A percentile compares a stretch with the other conserved stretches of the same genome.
Evolutionary conservation across 1,140 invertebrate species (phyloP).

Genomic region (Lepidostoma basale): DNA sequence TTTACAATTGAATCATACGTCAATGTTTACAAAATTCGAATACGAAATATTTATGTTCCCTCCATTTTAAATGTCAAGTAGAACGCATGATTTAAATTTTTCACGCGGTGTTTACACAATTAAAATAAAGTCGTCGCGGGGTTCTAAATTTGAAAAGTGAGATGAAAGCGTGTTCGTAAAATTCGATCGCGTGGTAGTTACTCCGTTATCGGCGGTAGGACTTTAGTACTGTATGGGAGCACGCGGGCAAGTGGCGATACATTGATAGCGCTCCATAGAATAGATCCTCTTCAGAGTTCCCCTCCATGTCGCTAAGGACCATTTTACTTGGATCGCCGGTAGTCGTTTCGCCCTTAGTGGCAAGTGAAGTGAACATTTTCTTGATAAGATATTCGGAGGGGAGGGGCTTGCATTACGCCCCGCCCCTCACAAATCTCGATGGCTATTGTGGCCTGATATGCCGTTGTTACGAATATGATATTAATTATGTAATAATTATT

Average conservation of each 20-base stretch:
- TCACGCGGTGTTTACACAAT: too few species aligned
- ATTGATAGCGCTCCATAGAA: constrained; percentile 25
- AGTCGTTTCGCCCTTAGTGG: constrained; percentile 9
- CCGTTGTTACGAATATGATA: background rate
- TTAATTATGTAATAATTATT: too few species aligned
- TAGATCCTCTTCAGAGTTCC: constrained; percentile 11
- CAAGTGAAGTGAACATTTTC: constrained; percentile 24
- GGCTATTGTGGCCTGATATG: background rate
- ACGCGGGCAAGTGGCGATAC: constrained; percentile 38
- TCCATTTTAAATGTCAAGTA: constrained; percentile 6
- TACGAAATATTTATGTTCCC: constrained; percentile 8
- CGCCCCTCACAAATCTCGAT: background rate
- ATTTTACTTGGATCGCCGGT: constrained; percentile 1
- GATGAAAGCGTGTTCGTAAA: too few species aligned
- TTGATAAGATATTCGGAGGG: constrained; percentile 26
- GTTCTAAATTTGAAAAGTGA: too few species aligned
- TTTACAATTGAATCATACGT: too few species aligned
- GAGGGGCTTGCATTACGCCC: background rate
- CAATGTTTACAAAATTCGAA: too few species aligned
- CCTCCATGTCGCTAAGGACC: constrained; percentile 18
- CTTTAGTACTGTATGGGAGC: constrained; percentile 31
- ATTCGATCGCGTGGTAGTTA: constrained; percentile 8
- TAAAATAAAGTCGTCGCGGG: too few species aligned
- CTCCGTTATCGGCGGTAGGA: constrained; percentile 6
- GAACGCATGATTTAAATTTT: background rate